Base-by-base conservation (phyloP, 2,113 vertebrate species). In the Prochilodus magdalenae region DNA sequence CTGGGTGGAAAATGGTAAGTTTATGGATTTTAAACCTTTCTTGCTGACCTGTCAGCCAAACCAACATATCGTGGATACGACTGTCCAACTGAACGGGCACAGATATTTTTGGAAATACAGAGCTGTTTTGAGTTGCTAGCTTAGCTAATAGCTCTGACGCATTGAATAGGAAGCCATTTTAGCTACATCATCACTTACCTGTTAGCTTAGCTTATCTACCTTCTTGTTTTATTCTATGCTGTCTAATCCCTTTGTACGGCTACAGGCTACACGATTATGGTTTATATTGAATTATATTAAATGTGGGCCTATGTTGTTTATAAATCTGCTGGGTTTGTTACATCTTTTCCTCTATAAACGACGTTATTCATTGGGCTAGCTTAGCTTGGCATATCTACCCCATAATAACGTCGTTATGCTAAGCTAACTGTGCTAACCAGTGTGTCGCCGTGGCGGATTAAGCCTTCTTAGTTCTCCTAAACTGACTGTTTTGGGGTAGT, bases 161-260 rank as follows among this genome's bases (percentile, higher is more conserved):
- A 85, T 65, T 79, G 55, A 82, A 76, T 51, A 85, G 65, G 80
- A 74, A 71, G 82, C 82, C 87, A 78, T 86, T 85, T 86, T 72
- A 77, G 62, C 26, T 14, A 33, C 67, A 62, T 72, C 59, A 30
- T 62, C 55, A 62, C 24, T 60, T 47, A 60, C 55, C 51, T 33
- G 77, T 70, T 79, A 79, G 66, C 77, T 49, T 47, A 60, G 77
- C 67, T 3, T 71, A 27, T n/a, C 26, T 30, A 30, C 16, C 66
- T 65, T 16, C 33, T 7, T 44, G 36, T 40, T 4, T n/a, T 24
- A 44, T 44, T 44, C 5, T 44, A 44, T 44, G 40, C 40, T 44
- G 40, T 44, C 40, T 44, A 44, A 44, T 5, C 40, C 40, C 5
- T 44, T 44, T 44, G 4, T 44, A 44, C 40, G 8, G 5, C 40